Evolutionary conservation across 1,140 invertebrate genomes (phyloP).

Genomic region (Anoplophora glabripennis): DNA sequence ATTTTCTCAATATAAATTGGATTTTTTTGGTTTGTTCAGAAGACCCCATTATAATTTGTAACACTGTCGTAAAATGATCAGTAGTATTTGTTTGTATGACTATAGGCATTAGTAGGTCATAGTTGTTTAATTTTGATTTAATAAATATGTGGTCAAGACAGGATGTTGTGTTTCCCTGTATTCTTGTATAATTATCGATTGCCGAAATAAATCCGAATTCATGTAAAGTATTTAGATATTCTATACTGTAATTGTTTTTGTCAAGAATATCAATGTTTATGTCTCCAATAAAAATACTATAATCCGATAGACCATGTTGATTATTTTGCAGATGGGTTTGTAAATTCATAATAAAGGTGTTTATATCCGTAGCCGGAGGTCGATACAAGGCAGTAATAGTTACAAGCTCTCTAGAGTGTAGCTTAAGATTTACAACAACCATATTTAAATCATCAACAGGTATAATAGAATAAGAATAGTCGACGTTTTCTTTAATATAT

Average conservation of each 20-base stretch:
- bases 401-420: neutral
- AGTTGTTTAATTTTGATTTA: neutral
- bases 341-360: neutral
- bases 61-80: no score
- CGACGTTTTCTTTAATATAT: neutral
- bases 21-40: no score
- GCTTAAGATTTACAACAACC: neutral
- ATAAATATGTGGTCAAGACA: neutral
- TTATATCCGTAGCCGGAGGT: neutral
- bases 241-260: neutral
- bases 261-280: conserved; percentile 3
- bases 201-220: neutral
- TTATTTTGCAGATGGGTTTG: neutral
- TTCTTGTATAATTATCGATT: conserved; percentile 1
- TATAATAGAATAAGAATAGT: neutral
- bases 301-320: neutral
- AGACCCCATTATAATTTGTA: no score
- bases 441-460: neutral
- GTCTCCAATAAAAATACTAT: conserved; percentile 1
- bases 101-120: neutral
- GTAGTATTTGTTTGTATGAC: no score
- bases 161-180: neutral
- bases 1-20: no score
- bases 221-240: neutral
- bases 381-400: neutral